Percentiles rank a stretch among this genome's conserved stretches.
These are phyloP conservation scores for Ataeniobius toweri DNA, from an alignment of 2,797 vertebrate genomes.

Conservation along the genomic window DNA sequence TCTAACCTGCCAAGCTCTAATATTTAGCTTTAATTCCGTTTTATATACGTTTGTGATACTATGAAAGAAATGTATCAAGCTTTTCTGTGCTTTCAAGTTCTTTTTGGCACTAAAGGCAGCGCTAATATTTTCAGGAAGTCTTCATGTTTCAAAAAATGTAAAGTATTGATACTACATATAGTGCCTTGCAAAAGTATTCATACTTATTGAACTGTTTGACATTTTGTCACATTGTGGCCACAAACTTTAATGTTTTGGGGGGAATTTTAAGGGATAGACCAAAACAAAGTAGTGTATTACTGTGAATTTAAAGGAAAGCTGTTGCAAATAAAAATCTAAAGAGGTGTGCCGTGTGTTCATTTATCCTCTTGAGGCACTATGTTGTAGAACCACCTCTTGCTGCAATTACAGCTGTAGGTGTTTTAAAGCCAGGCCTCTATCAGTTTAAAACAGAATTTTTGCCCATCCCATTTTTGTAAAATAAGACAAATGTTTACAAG, in stretches of 20 bases:
- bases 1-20: slow-evolving; percentile 28
- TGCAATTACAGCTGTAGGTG: neutral
- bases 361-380: neutral
- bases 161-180: neutral
- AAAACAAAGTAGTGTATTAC: neutral
- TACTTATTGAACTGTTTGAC: neutral
- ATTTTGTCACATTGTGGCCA: neutral
- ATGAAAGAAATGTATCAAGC: neutral
- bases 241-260: neutral
- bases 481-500: neutral
- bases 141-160: neutral
- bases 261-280: neutral
- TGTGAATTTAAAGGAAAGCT: neutral
- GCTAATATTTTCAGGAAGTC: neutral
- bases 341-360: neutral
- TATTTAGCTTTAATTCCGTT: neutral
- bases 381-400: neutral
- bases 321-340: neutral
- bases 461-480: neutral
- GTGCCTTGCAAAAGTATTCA: neutral
- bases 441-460: neutral
- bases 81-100: neutral
- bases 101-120: neutral
- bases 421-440: neutral
- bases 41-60: neutral